Evolutionary conservation across 2,113 vertebrate species (phyloP).

Genomic region (Hucho hucho): DNA sequence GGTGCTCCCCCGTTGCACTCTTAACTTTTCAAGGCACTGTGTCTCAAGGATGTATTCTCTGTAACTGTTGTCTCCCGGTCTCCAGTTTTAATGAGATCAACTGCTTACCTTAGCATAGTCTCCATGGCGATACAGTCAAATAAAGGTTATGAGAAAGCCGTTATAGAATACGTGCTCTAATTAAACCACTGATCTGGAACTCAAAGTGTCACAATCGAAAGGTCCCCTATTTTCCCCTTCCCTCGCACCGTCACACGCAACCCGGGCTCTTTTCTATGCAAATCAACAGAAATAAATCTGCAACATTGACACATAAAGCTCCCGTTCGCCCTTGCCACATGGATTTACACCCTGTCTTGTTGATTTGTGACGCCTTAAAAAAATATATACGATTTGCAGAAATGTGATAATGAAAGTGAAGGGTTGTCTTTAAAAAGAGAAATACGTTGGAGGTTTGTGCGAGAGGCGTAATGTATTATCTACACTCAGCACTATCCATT

Average conservation of each 20-base stretch:
- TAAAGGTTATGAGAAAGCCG: constrained; percentile 50
- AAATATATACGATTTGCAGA: constrained; percentile 18
- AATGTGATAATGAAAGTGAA: constrained; percentile 24
- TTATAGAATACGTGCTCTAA: constrained; percentile 27
- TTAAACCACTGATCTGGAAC: constrained; percentile 45
- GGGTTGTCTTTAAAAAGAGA: constrained; percentile 3
- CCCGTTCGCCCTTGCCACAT: neutral
- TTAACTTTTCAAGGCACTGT: constrained; percentile 25
- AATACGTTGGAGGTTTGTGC: neutral
- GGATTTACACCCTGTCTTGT: constrained; percentile 19
- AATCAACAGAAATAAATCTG: constrained; percentile 27
- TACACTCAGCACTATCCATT: too few species aligned
- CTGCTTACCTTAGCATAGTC: constrained; percentile 56
- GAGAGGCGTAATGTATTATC: too few species aligned
- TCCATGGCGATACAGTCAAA: constrained; percentile 49
- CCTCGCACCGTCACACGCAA: neutral
- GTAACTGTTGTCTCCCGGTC: constrained; percentile 34
- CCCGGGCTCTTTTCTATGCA: constrained; percentile 20
- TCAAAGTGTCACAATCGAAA: constrained; percentile 32
- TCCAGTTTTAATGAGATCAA: constrained; percentile 52
- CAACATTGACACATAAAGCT: constrained; percentile 12
- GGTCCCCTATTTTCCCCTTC: constrained; percentile 10
- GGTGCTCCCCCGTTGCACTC: neutral
- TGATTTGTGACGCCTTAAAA: constrained; percentile 23
- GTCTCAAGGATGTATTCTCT: constrained; percentile 51